phyloP scores from a whole-genome alignment of 53 echinoderm and acorn worm species.

The Actinopyga echinites region DNA sequence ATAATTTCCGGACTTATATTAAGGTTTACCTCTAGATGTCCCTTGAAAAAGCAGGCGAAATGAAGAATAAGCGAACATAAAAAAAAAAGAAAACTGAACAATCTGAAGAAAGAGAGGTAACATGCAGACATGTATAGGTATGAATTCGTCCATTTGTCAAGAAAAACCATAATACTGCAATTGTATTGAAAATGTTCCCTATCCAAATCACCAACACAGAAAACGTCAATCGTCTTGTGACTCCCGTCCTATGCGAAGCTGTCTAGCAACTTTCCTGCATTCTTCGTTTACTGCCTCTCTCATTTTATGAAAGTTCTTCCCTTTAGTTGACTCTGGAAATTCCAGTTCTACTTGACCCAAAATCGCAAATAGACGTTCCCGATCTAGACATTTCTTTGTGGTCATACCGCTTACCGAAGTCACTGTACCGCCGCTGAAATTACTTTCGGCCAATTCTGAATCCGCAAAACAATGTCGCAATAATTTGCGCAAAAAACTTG shows the following conservation, averaged over 20 bases:
- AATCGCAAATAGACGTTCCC: neutral
- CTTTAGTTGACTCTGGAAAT: constrained; percentile 6
- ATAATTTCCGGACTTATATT: too few species aligned
- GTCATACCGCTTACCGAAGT: neutral
- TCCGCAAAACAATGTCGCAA: neutral
- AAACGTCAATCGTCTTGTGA: too few species aligned
- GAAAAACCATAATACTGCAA: too few species aligned
- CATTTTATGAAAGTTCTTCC: neutral
- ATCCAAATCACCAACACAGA: too few species aligned
- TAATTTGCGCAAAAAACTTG: constrained; percentile 9
- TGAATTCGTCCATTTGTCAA: too few species aligned
- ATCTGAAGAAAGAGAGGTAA: too few species aligned
- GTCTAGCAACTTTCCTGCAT: neutral
- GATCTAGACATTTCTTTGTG: neutral
- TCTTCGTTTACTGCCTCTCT: constrained; percentile 9
- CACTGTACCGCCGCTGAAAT: constrained; percentile 4
- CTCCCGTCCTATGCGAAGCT: neutral
- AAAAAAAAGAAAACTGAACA: too few species aligned
- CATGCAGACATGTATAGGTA: too few species aligned
- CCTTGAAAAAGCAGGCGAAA: too few species aligned
- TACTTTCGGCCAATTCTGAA: neutral
- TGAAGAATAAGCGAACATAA: too few species aligned
- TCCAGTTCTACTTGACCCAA: neutral
- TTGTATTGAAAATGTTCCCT: too few species aligned
- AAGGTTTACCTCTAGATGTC: too few species aligned